A percentile compares a stretch with the other conserved stretches of the same genome.
Evolutionary conservation across 2,888 invertebrate species (phyloP).

Genomic region (Troides aeacus): DNA sequence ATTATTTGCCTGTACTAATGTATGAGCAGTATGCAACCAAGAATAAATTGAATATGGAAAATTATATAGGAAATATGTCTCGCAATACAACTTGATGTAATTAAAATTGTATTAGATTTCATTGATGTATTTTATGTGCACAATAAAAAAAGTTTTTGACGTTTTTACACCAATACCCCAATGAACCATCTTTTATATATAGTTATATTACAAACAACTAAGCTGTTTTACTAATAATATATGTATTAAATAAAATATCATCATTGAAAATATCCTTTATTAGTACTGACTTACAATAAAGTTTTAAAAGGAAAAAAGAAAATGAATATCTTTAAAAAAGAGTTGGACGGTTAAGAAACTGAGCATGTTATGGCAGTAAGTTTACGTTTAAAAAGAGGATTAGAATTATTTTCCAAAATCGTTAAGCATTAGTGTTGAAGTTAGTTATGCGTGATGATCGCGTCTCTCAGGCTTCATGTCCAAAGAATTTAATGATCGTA

Average conservation of each 20-base stretch:
- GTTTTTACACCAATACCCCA: too few species aligned
- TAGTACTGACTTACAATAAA: constrained; percentile 66
- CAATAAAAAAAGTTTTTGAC: too few species aligned
- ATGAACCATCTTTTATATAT: too few species aligned
- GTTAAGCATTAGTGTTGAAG: neutral
- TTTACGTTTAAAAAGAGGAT: constrained; percentile 31
- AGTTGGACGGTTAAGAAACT: constrained; percentile 49
- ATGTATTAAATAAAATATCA: neutral
- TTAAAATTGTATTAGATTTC: too few species aligned
- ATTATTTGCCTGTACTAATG: neutral
- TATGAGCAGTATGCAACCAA: neutral
- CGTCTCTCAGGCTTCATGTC: constrained; percentile 76
- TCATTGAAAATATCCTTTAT: constrained; percentile 34
- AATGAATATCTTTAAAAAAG: constrained; percentile 34
- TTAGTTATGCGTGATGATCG: constrained; percentile 58
- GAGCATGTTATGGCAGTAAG: constrained; percentile 59
- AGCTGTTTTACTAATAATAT: neutral
- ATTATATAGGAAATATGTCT: too few species aligned
- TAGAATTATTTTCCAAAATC: constrained; percentile 6
- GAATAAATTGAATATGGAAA: neutral
- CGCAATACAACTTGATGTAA: too few species aligned
- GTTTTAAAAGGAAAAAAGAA: constrained; percentile 47
- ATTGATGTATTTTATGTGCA: too few species aligned
- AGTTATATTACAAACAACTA: neutral
- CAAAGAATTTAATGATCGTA: constrained; percentile 83